phyloP scores from a whole-genome alignment of 1,140 invertebrate genomes.

The Temnothorax longispinosus region DNA sequence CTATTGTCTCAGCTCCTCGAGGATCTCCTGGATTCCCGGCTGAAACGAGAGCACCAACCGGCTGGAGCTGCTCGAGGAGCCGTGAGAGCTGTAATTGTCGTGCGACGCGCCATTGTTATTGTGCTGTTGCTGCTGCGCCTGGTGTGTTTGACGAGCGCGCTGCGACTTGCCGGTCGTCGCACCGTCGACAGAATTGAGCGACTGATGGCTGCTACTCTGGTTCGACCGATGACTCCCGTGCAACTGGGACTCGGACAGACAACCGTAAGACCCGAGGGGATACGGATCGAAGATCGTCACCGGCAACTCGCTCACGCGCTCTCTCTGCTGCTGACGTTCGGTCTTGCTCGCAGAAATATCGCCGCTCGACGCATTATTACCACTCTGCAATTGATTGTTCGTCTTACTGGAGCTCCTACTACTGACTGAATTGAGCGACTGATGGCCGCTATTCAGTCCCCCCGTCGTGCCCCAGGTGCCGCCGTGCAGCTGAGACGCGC shows the following conservation, averaged over 20 bases:
- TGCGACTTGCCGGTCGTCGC: constrained; percentile 54
- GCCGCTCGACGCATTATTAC: constrained; percentile 40
- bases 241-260: constrained; percentile 41
- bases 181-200: constrained; percentile 51
- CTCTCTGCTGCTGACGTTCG: constrained; percentile 55
- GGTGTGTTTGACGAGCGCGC: constrained; percentile 48
- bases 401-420: constrained; percentile 57
- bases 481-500: constrained; percentile 36
- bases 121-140: constrained; percentile 56
- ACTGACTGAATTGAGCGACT: constrained; percentile 51
- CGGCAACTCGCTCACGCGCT: constrained; percentile 38
- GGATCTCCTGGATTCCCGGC: constrained; percentile 47
- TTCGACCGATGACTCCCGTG: constrained; percentile 34
- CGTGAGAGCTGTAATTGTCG: constrained; percentile 76
- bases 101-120: constrained; percentile 67
- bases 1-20: constrained; percentile 69
- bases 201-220: constrained; percentile 59
- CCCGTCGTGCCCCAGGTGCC: constrained; percentile 31
- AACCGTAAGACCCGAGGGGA: constrained; percentile 8
- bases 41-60: constrained; percentile 69
- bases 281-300: constrained; percentile 34
- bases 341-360: constrained; percentile 51
- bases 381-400: constrained; percentile 59
- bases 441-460: constrained; percentile 31
- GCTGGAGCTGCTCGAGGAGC: constrained; percentile 73